Base-by-base conservation (phyloP, 2,797 vertebrate species). In the Leontopithecus rosalia region DNA sequence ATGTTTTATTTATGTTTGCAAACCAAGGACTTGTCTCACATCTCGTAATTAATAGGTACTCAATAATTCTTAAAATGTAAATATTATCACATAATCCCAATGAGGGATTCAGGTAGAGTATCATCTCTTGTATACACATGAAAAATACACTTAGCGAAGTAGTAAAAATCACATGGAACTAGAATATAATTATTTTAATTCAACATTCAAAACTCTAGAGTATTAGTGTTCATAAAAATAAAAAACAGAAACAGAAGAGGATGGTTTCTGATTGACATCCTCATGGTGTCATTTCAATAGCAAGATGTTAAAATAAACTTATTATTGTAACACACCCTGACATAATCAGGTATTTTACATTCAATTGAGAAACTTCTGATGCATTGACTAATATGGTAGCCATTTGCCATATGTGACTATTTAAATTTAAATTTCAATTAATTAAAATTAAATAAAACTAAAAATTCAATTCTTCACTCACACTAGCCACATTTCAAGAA, bases 51-150 rank as follows among this genome's bases (percentile, higher is more conserved):
- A 86, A 10, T 76, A 86, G 17, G 41, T 52, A 7, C 30, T 85
- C 61, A 73, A 77, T 77, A 84, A 67, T 73, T 77, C 89, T 92
- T 75, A 70, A 97, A 95, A 79, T 50, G 36, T 61, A 88, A 91
- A 88, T 58, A 75, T 52, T 55, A 75, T 72, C 39, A 24, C 39
- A 39, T 92, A 91, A 52, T 3, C 36, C 9, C 43, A 33, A 6
- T 11, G n/a, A 36, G 33, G 61, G 26, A 89, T 73, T 43, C 43
- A 73, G 61, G 52, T 77, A 64, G 6, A 80, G 24, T 41, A 48
- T 5, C 14, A 57, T 52, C 39, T 90, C 48, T 88, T 73, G 2
- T n/a, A 88, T 52, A 67, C 0, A 22, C 58, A n/a, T 64, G 39
- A 88, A 48, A 96, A 93, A 55, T 86, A 81, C 72, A 70, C 28